Base-by-base conservation (phyloP, 2,113 vertebrate species). In the Athene cunicularia region DNA sequence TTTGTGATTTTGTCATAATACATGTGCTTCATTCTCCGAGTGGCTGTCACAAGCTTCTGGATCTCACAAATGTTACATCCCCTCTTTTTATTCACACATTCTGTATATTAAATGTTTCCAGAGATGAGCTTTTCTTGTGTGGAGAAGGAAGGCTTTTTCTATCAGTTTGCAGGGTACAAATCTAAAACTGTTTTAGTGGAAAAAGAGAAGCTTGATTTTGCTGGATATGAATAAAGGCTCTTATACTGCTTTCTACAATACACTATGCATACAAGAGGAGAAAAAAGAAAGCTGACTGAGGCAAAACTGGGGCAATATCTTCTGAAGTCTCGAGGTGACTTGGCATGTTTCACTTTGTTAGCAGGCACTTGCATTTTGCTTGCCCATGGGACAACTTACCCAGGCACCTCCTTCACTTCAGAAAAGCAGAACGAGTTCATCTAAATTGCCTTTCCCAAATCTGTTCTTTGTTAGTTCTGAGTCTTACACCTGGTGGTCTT, bases 1-100 rank as follows among this genome's bases (percentile, higher is more conserved):
- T 98, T 97, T 97, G 94, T 95, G 91, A 97, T 96, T 98, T 97
- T 97, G 93, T 98, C 96, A 91, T 96, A 97, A 98, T 97, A 96
- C 97, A 97, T 97, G 97, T 97, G 96, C 94, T 98, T 95, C 86
- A 26, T 86, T 97, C 90, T 96, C 88, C 5, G 72, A 95, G 93
- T 96, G 93, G 72, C 94, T 81, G 96, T 96, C 95, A 97, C 71
- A 39, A 95, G 96, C 97, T 90, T 94, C 89, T 91, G 77, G 37
- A 80, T 97, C 94, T 94, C 94, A 96, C 93, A 96, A 93, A 97
- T 95, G 95, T 95, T 94, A 93, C 94, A 96, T 96, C 80, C 93
- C 37, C 74, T 95, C 84, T 77, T 80, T 87, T 89, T 67, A 88
- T 95, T 97, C 80, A 86, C 93, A 81, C 8, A 4, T 93, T 94